Conservation (phyloP, 2,113 vertebrate species). For the Brachypteracias leptosomus region DNA sequence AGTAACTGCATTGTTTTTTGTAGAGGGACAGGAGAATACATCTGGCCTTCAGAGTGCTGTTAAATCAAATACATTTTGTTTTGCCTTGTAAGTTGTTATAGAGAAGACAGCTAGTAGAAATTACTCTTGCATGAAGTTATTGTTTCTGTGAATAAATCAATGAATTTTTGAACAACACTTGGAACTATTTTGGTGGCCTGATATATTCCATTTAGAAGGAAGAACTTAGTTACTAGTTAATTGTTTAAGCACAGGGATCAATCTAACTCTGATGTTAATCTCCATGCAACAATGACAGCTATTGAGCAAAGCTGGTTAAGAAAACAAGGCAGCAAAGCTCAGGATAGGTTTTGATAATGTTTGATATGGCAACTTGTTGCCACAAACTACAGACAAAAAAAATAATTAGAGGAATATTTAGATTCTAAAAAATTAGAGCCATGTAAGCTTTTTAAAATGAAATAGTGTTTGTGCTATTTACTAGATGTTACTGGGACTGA, state of each 20-base stretch:
- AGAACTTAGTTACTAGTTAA: background rate
- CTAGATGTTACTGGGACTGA: background rate
- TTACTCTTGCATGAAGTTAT: background rate
- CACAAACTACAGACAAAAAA: background rate
- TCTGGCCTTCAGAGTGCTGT: background rate
- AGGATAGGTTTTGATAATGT: background rate
- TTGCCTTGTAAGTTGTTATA: background rate
- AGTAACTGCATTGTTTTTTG: background rate
- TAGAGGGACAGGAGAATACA: background rate
- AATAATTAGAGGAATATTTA: background rate
- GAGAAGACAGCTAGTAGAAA: background rate
- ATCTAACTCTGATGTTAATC: background rate
- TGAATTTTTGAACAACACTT: background rate
- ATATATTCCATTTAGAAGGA: background rate
- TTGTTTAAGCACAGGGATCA: background rate
- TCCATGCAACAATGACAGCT: background rate
- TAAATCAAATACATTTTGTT: background rate
- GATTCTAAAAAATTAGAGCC: background rate
- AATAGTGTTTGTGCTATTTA: background rate
- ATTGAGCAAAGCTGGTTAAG: background rate
- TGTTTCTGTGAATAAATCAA: background rate
- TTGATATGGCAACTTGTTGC: background rate
- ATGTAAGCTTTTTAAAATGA: background rate
- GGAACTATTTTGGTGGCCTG: background rate
- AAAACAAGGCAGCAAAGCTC: slow-evolving; percentile 2